Conservation (phyloP, 2,888 invertebrate genomes). For the Atrina japonica region DNA sequence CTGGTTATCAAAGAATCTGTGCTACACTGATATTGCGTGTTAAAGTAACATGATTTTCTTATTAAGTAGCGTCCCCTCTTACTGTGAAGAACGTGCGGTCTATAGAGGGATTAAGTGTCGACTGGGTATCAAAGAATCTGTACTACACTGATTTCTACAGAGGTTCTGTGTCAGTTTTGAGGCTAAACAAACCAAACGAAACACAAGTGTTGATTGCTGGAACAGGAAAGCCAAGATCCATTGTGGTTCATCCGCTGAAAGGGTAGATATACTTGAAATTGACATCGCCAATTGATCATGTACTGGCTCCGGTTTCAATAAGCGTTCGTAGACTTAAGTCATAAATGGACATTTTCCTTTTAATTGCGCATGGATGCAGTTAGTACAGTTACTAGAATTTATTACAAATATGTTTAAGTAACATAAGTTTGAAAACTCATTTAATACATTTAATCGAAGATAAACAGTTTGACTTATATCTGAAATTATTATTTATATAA, state of each 20-base stretch:
- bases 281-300: neutral
- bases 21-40: slow-evolving; percentile 97
- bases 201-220: slow-evolving; percentile 92
- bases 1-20: slow-evolving; percentile 98
- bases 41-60: too few species aligned
- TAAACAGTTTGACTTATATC: too few species aligned
- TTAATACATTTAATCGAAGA: too few species aligned
- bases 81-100: slow-evolving; percentile 63
- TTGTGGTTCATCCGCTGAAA: slow-evolving; percentile 97
- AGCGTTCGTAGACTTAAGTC: too few species aligned
- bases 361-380: too few species aligned
- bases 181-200: slow-evolving; percentile 91
- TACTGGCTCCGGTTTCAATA: too few species aligned
- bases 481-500: too few species aligned
- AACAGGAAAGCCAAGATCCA: slow-evolving; percentile 95
- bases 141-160: slow-evolving; percentile 94
- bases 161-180: slow-evolving; percentile 95
- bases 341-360: too few species aligned
- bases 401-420: too few species aligned
- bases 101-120: slow-evolving; percentile 88
- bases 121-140: slow-evolving; percentile 98
- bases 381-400: too few species aligned
- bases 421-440: too few species aligned
- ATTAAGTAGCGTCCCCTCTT: slow-evolving; percentile 85
- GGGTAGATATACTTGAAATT: slow-evolving; percentile 83